Evolutionary conservation across 1,140 invertebrate genomes (phyloP).

Genomic region (Aphelenchoides besseyi): DNA sequence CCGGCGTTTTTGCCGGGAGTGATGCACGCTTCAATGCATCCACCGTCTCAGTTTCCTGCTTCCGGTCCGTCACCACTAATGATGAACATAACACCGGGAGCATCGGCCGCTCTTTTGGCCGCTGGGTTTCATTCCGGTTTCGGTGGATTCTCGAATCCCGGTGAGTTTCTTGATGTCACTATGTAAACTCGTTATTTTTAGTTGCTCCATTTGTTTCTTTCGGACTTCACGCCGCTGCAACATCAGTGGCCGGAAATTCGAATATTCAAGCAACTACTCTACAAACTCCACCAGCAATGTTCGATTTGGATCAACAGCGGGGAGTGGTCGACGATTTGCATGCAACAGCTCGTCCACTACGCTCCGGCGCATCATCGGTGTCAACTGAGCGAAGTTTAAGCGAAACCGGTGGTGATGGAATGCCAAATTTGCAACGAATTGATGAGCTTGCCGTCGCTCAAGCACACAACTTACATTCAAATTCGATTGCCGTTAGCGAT

Average conservation of each 20-base stretch:
- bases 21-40: not conserved
- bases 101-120: not conserved
- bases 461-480: not conserved
- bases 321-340: not conserved
- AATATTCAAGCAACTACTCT: not conserved
- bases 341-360: not conserved
- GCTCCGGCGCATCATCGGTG: not conserved
- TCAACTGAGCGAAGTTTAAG: not conserved
- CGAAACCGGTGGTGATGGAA: not conserved
- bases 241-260: not conserved
- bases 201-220: conserved; percentile 7
- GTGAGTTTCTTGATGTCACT: not conserved
- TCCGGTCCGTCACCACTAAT: not conserved
- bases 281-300: not conserved
- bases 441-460: not conserved
- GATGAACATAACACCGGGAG: not conserved
- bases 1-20: not conserved
- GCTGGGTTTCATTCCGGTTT: conserved; percentile 7
- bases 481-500: not conserved
- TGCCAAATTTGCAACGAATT: not conserved
- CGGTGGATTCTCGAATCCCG: not conserved
- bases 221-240: not conserved
- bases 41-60: not conserved
- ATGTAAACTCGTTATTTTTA: not conserved
- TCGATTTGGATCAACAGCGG: conserved; percentile 14